Percentiles rank a stretch among this genome's conserved stretches.
Conservation (phyloP, 1,140 invertebrate genomes). For the Bilobella aurantiaca region DNA sequence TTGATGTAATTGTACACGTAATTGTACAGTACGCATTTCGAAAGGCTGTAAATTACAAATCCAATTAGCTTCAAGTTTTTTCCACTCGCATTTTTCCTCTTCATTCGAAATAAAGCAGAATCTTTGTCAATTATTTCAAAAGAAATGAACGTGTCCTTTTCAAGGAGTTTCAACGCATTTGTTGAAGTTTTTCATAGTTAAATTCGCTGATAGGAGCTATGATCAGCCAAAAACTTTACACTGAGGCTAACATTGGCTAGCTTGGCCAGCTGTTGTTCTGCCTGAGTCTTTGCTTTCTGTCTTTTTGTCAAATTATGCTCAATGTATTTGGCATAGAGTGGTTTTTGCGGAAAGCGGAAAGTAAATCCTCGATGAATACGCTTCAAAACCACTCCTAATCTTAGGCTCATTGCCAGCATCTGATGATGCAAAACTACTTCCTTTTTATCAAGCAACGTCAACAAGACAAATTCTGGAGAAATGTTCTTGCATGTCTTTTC, state of each 20-base stretch:
- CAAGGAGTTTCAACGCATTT: not conserved
- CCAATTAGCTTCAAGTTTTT: not conserved
- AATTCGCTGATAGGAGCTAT: not conserved
- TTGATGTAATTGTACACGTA: not conserved
- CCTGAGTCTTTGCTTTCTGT: not conserved
- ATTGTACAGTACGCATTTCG: not conserved
- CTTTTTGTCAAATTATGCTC: too few species aligned
- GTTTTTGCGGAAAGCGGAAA: too few species aligned
- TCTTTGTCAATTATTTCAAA: not conserved
- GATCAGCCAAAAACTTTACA: not conserved
- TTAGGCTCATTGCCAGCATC: too few species aligned
- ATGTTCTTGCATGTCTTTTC: too few species aligned
- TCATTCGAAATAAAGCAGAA: not conserved
- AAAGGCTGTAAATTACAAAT: not conserved
- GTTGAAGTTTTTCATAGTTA: not conserved
- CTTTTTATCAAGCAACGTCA: too few species aligned
- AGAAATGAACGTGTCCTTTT: not conserved
- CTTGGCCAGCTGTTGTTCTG: not conserved
- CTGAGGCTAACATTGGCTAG: not conserved
- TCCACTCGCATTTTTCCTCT: not conserved
- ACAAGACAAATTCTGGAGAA: too few species aligned
- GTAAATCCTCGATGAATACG: not conserved
- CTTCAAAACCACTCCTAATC: not conserved
- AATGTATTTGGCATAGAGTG: too few species aligned
- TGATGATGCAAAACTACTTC: not conserved